phyloP scores from a whole-genome alignment of 2,888 invertebrate genomes.

The Caenorhabditis virilis region DNA sequence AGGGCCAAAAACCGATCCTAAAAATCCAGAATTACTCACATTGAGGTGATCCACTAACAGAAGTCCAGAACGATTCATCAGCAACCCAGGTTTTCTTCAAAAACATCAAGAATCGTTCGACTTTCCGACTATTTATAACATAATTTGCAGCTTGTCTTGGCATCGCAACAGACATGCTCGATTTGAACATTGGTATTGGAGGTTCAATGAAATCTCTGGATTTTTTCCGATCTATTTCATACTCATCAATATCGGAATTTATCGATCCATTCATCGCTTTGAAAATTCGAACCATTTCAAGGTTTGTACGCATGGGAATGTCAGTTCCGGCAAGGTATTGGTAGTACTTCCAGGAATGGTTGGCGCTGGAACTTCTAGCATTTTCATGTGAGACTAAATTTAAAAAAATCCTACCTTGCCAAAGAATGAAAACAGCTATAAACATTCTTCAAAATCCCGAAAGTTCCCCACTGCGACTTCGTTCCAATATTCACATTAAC shows the following conservation, averaged over 20 bases:
- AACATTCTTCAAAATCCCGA: constrained; percentile 33
- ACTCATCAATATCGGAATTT: constrained; percentile 21
- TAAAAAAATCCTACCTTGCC: constrained; percentile 4
- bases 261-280: constrained; percentile 26
- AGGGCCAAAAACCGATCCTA: not conserved
- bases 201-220: constrained; percentile 2
- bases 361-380: too few species aligned
- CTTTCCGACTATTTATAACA: constrained; percentile 14
- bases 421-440: constrained; percentile 31
- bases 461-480: constrained; percentile 33
- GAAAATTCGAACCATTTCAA: constrained; percentile 28
- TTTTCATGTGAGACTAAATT: too few species aligned
- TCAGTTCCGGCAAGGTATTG: constrained; percentile 48
- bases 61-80: constrained; percentile 43
- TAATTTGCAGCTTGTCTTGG: constrained; percentile 34
- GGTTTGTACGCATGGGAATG: constrained; percentile 30
- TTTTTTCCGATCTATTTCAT: constrained; percentile 8
- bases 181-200: constrained; percentile 35
- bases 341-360: constrained; percentile 28
- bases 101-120: constrained; percentile 12
- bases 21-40: not conserved
- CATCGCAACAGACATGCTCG: constrained; percentile 34
- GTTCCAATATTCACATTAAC: constrained; percentile 33
- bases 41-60: constrained; percentile 20
- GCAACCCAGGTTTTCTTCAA: constrained; percentile 32